phyloP scores from a whole-genome alignment of 2,797 vertebrate species.

The Crocidura indochinensis region DNA sequence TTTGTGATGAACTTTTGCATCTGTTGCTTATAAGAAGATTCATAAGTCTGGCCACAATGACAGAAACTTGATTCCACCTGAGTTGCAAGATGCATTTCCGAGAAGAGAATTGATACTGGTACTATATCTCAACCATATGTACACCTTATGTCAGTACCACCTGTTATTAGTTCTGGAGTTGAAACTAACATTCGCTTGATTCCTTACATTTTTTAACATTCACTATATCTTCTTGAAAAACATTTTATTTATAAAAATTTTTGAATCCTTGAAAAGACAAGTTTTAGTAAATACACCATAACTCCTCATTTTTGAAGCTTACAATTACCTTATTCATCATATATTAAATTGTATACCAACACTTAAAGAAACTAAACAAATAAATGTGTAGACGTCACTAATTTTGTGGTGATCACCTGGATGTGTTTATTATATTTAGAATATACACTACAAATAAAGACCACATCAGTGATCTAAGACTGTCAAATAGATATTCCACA shows the following conservation, averaged over 20 bases:
- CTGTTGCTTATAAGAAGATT: conserved; percentile 15
- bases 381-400: neutral
- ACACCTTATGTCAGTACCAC: conserved; percentile 77
- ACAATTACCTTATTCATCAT: neutral
- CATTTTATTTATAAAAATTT: neutral
- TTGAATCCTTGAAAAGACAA: neutral
- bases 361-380: conserved; percentile 31
- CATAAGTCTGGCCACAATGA: conserved; percentile 32
- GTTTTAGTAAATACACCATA: neutral
- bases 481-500: neutral
- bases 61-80: neutral
- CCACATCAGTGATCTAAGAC: neutral
- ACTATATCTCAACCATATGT: conserved; percentile 74
- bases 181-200: conserved; percentile 1
- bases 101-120: neutral
- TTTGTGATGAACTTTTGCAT: conserved; percentile 8
- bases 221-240: conserved; percentile 22
- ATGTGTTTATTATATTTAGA: neutral
- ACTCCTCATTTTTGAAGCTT: neutral
- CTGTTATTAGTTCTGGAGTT: conserved; percentile 56
- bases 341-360: neutral
- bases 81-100: conserved; percentile 19
- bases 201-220: conserved; percentile 46
- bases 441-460: neutral
- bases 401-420: neutral